Base-by-base conservation (phyloP, 1,140 invertebrate species). In the Theocolax elegans region DNA sequence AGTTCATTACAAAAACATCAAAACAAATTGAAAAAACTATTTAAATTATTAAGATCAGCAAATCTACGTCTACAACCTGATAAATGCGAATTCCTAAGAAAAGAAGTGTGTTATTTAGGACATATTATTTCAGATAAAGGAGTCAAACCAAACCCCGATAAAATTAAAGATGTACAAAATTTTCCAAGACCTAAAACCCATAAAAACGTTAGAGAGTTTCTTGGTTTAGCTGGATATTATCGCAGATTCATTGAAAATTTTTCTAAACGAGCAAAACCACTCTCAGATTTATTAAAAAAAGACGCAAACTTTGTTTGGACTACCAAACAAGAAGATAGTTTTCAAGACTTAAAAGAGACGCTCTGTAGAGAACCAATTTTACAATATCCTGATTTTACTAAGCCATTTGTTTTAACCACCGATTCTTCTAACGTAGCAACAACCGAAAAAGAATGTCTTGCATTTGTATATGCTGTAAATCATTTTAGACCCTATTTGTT, bases 41-140 rank as follows among this genome's bases (percentile, higher is more conserved):
- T 60, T 2, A 31, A 60, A 1, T 15, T 10, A 60, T 27, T 60
- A 27, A 25, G 38, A 27, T 2, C 10, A 13, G 40, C 42, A 27
- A 15, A 15, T 3, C 56, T 60, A 1, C 42, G 31, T 25, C 13
- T 42, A 13, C 38, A 44, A 44, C 23, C 44, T 12, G 23, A 44
- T 9, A 60, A 60, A 27, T 60, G 56, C 27, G 21, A 60, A 60
- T 60, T 60, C 19, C n/a, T 60, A 27, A 42, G 25, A 17, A 44
- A 25, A 23, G 4, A 23, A 42, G 58, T 44, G 1, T 6, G 6
- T 13, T 60, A 44, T 27, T 17, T 44, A 13, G 58, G 58, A 23
- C 58, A 60, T 46, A 2, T 3, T 9, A 3, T 46, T 2, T 25
- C 12, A 8, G 23, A 44, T 12, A 10, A 46, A 2, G 38, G 40